Conservation (phyloP, 2,797 vertebrate species). For the Chromis chromis region DNA sequence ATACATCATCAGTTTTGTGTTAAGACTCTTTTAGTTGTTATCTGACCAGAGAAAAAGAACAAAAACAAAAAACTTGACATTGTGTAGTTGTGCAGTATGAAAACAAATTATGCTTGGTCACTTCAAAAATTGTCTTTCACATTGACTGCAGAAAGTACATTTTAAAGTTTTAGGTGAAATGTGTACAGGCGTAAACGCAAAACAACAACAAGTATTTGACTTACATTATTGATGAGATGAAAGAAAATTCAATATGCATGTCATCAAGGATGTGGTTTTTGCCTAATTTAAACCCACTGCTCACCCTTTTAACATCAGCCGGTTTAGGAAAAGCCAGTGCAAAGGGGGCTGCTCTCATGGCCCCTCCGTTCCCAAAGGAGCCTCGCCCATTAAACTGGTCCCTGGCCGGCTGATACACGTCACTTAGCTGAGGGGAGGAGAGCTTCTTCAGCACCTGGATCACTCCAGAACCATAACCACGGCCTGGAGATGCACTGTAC, state of each 20-base stretch:
- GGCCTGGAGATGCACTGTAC: constrained; percentile 90
- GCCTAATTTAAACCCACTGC: not conserved
- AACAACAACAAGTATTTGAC: too few relatives aligned
- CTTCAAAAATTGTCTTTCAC: too few relatives aligned
- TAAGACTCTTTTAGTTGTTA: too few relatives aligned
- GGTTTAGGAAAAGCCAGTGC: constrained; percentile 86
- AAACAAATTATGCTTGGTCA: too few relatives aligned
- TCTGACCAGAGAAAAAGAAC: too few relatives aligned
- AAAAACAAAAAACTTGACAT: too few relatives aligned
- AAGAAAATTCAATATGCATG: not conserved
- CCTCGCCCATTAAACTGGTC: constrained; percentile 96
- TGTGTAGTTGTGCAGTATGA: too few relatives aligned
- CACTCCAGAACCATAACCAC: constrained; percentile 93
- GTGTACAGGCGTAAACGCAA: too few relatives aligned
- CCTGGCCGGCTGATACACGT: constrained; percentile 93
- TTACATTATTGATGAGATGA: not conserved
- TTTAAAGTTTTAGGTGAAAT: too few relatives aligned
- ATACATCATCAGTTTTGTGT: not conserved
- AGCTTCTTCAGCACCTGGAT: constrained; percentile 95
- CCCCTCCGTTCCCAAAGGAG: constrained; percentile 96
- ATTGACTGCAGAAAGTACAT: too few relatives aligned
- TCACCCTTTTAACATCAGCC: constrained; percentile 90
- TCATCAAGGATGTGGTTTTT: not conserved
- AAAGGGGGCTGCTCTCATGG: constrained; percentile 95
- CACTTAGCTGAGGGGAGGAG: constrained; percentile 89